Evolutionary conservation across 1,140 invertebrate species (phyloP).

Genomic region (Brachionus koreanus): DNA sequence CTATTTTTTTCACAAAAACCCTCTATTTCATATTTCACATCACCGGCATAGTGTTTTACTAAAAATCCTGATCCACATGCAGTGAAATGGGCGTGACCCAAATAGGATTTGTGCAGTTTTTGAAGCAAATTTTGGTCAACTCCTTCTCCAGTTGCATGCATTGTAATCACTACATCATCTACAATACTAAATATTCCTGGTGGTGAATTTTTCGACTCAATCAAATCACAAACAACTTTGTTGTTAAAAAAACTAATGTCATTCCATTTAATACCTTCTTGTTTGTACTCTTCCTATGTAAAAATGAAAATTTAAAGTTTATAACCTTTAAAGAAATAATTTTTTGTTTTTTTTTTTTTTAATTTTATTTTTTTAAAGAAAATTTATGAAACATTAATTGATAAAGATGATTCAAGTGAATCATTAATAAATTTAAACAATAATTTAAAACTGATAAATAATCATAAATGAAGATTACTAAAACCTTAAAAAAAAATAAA

Average conservation of each 20-base stretch:
- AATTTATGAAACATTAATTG: no score
- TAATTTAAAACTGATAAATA: no score
- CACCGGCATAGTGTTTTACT: constrained; percentile 72
- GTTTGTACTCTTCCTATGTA: constrained; percentile 66
- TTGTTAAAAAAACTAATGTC: constrained; percentile 76
- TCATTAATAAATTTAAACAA: no score
- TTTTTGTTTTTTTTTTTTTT: no score
- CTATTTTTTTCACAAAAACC: constrained; percentile 74
- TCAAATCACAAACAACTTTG: constrained; percentile 69
- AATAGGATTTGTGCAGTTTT: constrained; percentile 63
- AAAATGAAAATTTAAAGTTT: no score
- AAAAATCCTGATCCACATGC: constrained; percentile 64
- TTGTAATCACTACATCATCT: constrained; percentile 72
- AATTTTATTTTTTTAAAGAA: no score
- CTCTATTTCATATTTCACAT: constrained; percentile 51
- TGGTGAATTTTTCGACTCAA: constrained; percentile 61
- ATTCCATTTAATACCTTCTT: constrained; percentile 70
- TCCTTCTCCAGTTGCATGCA: constrained; percentile 69
- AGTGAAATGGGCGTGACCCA: constrained; percentile 66
- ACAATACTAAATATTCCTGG: constrained; percentile 61
- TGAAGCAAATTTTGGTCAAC: constrained; percentile 63
- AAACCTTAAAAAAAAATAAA: no score
- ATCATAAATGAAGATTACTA: no score
- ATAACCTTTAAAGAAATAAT: no score
- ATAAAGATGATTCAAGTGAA: no score